Percentiles rank a stretch among this genome's conserved stretches.
These are phyloP conservation scores for Clarias magur DNA, from an alignment of 2,113 vertebrate species.

Conservation along the genomic window DNA sequence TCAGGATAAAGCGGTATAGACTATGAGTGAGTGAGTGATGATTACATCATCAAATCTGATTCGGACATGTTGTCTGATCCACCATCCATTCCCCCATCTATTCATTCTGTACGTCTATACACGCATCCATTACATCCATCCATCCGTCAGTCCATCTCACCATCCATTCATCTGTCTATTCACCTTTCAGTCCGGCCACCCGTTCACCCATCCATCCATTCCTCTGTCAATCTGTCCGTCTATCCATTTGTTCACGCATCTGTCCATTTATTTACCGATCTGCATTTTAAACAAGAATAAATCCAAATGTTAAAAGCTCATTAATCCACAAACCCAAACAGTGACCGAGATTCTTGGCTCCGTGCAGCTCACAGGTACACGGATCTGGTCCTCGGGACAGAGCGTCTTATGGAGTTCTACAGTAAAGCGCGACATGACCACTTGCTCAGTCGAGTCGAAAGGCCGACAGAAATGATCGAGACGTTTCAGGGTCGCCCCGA, in stretches of 20 bases:
- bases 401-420: conserved; percentile 82
- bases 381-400: conserved; percentile 64
- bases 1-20: background rate
- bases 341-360: background rate
- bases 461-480: conserved; percentile 70
- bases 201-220: background rate
- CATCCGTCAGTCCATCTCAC: background rate
- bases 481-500: conserved; percentile 75
- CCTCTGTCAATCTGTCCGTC: background rate
- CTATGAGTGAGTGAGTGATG: too few species aligned
- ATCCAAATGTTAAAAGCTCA: background rate
- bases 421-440: conserved; percentile 62
- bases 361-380: conserved; percentile 76
- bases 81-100: background rate
- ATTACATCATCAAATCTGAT: background rate
- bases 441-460: conserved; percentile 73
- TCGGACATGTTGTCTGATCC: background rate
- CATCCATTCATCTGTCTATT: background rate
- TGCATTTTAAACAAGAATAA: background rate
- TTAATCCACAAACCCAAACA: background rate
- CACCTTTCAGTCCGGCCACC: background rate
- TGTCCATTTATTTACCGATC: background rate
- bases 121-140: too few species aligned
- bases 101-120: too few species aligned
- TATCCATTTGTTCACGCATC: background rate